Base-by-base conservation (phyloP, 2,888 invertebrate genomes). In the Aphodius sticticus region DNA sequence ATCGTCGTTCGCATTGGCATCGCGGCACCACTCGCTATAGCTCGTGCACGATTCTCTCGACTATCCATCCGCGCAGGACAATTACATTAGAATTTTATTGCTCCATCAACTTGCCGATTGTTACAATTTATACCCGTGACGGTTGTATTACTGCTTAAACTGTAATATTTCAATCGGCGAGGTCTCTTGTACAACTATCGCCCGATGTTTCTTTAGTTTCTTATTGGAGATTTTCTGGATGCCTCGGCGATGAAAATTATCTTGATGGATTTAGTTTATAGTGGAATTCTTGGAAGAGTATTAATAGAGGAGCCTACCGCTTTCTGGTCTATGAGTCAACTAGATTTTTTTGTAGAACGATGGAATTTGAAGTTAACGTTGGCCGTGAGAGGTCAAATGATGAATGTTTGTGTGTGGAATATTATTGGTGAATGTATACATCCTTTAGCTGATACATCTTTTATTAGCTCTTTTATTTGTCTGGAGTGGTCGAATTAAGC, bases 31-130 rank as follows among this genome's bases (percentile, higher is more conserved):
- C 53, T 7, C 53, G 53, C 53, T 1, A 7, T 12, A 53, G 7
- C 53, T 53, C 53, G 9, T 12, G 53, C 9, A 7, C 53, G 53
- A 53, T 26, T 26, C 26, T 26, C 26, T 3, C 53, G 9, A 53
- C 12, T 12, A 53, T 53, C 53, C 53, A 38, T 35, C 76, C 53
- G 16, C 16, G 38, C 71, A 16, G 71, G 37, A 72, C 70, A 78
- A 78, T 78, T 78, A 74, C 78, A 72, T 71, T 78, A 78, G 71
- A 72, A 78, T 78, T 78, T 78, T 78, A 78, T 72, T 35, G 71
- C 78, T 71, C 72, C 78, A 16, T 71, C 74, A 74, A 74, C 36
- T 74, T 36, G 37, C 26, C 74, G 37, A 74, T 74, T 71, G 53
- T 53, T 53, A 53, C 53, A 53, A 53, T 53, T 53, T 53, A 53